A percentile compares a stretch with the other conserved stretches of the same genome.
These are phyloP conservation scores for Eupristina koningsbergeri DNA, from an alignment of 1,140 invertebrate genomes.

Conservation along the genomic window DNA sequence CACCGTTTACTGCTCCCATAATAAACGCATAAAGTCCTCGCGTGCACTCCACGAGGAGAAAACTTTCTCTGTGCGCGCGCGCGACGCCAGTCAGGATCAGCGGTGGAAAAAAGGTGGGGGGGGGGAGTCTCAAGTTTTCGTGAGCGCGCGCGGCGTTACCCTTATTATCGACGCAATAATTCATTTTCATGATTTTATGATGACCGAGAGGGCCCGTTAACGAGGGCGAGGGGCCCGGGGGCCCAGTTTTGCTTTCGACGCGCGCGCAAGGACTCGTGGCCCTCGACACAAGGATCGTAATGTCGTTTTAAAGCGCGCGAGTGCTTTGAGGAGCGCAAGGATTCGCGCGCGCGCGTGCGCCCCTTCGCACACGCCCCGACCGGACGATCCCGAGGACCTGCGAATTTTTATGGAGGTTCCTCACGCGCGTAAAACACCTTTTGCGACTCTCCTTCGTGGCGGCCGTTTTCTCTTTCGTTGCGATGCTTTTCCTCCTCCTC, in stretches of 20 bases:
- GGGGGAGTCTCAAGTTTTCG: constrained; percentile 51
- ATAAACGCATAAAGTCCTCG: constrained; percentile 58
- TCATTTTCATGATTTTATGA: constrained; percentile 66
- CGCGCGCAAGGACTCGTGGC: background rate
- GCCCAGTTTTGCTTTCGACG: constrained; percentile 11
- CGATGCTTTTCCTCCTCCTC: background rate
- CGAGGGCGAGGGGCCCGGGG: background rate
- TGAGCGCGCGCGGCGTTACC: constrained; percentile 30
- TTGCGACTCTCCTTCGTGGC: background rate
- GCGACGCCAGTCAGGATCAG: background rate
- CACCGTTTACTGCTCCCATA: constrained; percentile 57
- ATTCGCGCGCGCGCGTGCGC: background rate
- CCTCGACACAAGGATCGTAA: background rate
- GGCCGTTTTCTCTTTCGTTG: background rate
- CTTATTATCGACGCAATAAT: constrained; percentile 62
- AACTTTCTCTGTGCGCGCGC: constrained; percentile 38
- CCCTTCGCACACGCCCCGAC: background rate
- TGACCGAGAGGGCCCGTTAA: constrained; percentile 33
- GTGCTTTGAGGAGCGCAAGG: background rate
- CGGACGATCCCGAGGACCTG: background rate
- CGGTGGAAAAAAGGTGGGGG: background rate
- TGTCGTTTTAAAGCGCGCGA: background rate
- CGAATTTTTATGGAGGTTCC: constrained; percentile 26
- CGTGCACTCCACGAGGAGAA: background rate
- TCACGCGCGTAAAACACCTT: background rate